phyloP scores from a whole-genome alignment of 1,140 invertebrate species.

The Trachymyrmex cornetzi region DNA sequence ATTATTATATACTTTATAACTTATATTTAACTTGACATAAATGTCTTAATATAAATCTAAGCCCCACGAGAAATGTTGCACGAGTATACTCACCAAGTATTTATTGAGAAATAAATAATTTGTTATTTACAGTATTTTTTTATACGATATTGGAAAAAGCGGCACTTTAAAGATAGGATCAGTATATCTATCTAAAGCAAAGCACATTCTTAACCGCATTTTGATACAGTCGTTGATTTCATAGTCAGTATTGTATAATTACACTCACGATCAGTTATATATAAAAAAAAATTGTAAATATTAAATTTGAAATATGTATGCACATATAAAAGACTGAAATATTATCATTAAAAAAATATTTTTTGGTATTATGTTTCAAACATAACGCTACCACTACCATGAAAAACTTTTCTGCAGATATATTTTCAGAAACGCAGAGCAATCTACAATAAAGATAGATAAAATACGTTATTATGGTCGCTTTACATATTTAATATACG shows the following conservation, averaged over 20 bases:
- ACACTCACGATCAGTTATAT: background rate
- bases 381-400: slow-evolving; percentile 54
- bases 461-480: slow-evolving; percentile 78
- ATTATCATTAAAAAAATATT: background rate
- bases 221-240: too few species aligned
- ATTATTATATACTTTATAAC: background rate
- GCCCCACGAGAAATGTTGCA: too few species aligned
- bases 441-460: slow-evolving; percentile 79
- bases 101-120: too few species aligned
- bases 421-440: slow-evolving; percentile 77
- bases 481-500: slow-evolving; percentile 58
- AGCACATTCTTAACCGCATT: too few species aligned
- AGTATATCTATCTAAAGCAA: too few species aligned
- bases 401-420: slow-evolving; percentile 70
- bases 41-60: background rate
- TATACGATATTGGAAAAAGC: too few species aligned
- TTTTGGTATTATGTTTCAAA: background rate
- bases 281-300: background rate
- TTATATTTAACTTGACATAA: background rate
- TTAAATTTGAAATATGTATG: background rate
- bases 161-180: too few species aligned
- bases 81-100: too few species aligned
- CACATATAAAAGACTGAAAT: background rate
- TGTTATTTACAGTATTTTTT: too few species aligned
- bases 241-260: background rate